Percentiles rank a stretch among this genome's conserved stretches.
phyloP scores from a whole-genome alignment of 2,888 invertebrate genomes.

The Pseudanteris insignis region DNA sequence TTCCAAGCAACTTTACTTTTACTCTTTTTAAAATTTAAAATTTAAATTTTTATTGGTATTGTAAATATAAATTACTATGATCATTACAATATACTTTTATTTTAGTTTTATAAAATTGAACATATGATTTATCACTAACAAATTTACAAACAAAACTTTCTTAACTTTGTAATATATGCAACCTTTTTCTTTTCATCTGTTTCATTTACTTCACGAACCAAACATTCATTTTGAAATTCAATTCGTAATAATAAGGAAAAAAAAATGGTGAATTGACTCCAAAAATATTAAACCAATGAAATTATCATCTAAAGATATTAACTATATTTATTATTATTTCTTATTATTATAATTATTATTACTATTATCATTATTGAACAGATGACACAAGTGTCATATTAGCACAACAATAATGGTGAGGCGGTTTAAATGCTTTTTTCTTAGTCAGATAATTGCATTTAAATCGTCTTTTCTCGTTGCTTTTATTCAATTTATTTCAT shows the following conservation, averaged over 20 bases:
- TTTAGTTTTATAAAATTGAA: slow-evolving; percentile 44
- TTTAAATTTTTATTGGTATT: slow-evolving; percentile 40
- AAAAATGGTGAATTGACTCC: slow-evolving; percentile 21
- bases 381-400: slow-evolving; percentile 44
- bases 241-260: slow-evolving; percentile 20
- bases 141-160: slow-evolving; percentile 27
- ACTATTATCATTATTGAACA: slow-evolving; percentile 43
- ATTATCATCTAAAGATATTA: slow-evolving; percentile 43
- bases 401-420: slow-evolving; percentile 41
- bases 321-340: slow-evolving; percentile 44
- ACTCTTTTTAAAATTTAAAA: slow-evolving; percentile 33
- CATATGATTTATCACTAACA: slow-evolving; percentile 22
- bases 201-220: slow-evolving; percentile 1
- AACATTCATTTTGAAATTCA: slow-evolving; percentile 27
- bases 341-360: slow-evolving; percentile 36
- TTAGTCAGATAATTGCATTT: slow-evolving; percentile 12
- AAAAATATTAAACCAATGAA: slow-evolving; percentile 36
- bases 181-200: slow-evolving; percentile 1
- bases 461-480: slow-evolving; percentile 40
- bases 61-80: slow-evolving; percentile 41
- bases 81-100: slow-evolving; percentile 39
- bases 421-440: slow-evolving; percentile 21
- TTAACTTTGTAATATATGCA: slow-evolving; percentile 1
- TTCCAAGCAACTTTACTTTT: slow-evolving; percentile 31
- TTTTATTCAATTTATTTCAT: slow-evolving; percentile 32